phyloP scores from a whole-genome alignment of 2,113 vertebrate genomes.

The Baryphthengus martii region DNA sequence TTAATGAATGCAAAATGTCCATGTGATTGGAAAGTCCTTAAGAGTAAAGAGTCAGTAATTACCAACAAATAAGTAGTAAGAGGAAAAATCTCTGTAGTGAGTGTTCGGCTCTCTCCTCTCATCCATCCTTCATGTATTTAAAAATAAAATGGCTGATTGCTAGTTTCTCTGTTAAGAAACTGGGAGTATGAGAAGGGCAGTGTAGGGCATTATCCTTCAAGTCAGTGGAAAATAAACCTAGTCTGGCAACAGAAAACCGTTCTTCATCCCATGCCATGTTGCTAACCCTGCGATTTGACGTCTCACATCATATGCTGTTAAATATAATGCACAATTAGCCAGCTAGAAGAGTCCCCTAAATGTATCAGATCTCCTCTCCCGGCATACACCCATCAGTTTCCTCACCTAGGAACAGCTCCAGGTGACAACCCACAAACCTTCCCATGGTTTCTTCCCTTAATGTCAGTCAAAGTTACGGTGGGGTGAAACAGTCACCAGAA shows the following conservation, averaged over 20 bases:
- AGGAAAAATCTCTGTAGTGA: not conserved
- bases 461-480: not conserved
- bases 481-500: not conserved
- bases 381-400: not conserved
- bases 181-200: not conserved
- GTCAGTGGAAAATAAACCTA: not conserved
- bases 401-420: not conserved
- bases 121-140: not conserved
- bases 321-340: not conserved
- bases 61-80: not conserved
- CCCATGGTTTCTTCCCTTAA: not conserved
- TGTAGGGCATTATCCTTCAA: not conserved
- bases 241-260: not conserved
- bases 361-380: not conserved
- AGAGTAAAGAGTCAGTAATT: not conserved
- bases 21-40: not conserved
- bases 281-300: not conserved
- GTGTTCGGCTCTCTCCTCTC: not conserved
- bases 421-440: not conserved
- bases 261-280: not conserved
- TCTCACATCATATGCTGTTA: not conserved
- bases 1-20: not conserved
- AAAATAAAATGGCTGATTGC: not conserved
- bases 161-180: not conserved
- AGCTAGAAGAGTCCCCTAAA: not conserved